Base-by-base conservation (phyloP, 2,888 invertebrate species). In the Leucoma salicis region DNA sequence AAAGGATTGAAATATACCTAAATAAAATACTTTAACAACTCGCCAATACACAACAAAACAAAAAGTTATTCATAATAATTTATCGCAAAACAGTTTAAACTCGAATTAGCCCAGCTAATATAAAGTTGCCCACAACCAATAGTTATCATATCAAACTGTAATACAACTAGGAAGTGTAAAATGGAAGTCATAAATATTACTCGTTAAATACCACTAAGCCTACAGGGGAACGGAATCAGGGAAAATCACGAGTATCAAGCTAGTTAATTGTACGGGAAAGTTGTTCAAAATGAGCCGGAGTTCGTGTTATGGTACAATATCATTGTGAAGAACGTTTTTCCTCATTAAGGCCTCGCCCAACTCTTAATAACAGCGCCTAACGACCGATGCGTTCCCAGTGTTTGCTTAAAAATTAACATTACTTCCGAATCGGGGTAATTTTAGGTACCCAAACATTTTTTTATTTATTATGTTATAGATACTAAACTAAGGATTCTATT, bases 191-290 rank as follows among this genome's bases (percentile, higher is more conserved):
- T 63, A 62, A 64, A 62, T 57, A 54, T 52, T 52, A 45, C 33
- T 36, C 14, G 33, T 41, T 42, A 49, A 49, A 48, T 53, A 46
- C 43, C 28, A 46, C 48, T 55, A 53, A 51, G 56, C 57, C 62
- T 51, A 61, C 52, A 64, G 63, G 60, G 52, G 46, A 53, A 56
- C 62, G 54, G 62, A 65, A 61, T 65, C 63, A 66, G 53, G 39
- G 49, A 57, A 68, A 75, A 73, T 70, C 61, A 68, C 57, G 66
- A 61, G 69, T 66, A 74, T 70, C 64, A 62, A 67, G 57, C 53
- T 49, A 67, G 74, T 73, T 78, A 76, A 77, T 79, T 78, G 74
- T 61, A 49, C 64, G 65, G 53, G 59, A 68, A 79, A 78, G 64
- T 75, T 72, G 57, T 50, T 64, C 53, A 53, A 62, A 55, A 61